A percentile compares a stretch with the other conserved stretches of the same genome.
phyloP scores from a whole-genome alignment of 2,797 vertebrate species.

The Anguilla anguilla region DNA sequence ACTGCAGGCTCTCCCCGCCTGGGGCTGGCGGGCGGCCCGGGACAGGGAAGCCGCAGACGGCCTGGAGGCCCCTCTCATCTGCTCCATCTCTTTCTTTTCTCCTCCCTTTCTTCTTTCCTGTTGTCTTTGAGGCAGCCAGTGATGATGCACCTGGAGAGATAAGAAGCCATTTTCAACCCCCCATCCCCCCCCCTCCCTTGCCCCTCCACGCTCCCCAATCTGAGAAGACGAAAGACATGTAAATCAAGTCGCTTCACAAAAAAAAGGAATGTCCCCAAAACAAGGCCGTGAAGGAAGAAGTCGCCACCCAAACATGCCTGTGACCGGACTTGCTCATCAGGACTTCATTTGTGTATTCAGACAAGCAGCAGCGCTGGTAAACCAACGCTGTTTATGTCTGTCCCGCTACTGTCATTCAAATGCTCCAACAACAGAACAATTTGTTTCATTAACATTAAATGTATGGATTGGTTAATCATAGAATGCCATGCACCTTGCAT shows the following conservation, averaged over 20 bases:
- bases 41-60: not conserved
- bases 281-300: not conserved
- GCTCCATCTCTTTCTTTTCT: slow-evolving; percentile 21
- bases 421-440: slow-evolving; percentile 6
- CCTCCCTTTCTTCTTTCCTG: slow-evolving; percentile 28
- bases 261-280: slow-evolving; percentile 8
- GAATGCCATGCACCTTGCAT: not conserved
- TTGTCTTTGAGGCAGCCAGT: slow-evolving; percentile 24
- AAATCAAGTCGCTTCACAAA: not conserved
- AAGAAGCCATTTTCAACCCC: not conserved
- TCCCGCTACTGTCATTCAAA: not conserved
- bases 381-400: not conserved
- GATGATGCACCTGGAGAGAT: slow-evolving; percentile 29
- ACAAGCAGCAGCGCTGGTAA: not conserved
- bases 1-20: slow-evolving; percentile 48
- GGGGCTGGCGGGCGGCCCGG: not conserved
- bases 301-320: not conserved
- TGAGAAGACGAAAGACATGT: not conserved
- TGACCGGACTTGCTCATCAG: not conserved
- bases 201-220: not conserved
- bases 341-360: not conserved
- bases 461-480: not conserved
- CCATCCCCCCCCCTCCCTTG: not conserved
- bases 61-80: slow-evolving; percentile 18
- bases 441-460: not conserved